Evolutionary conservation across 2,888 invertebrate genomes (phyloP), one percentile per base, ranked within the genome.

Genomic region (Agonopterix subpropinquella): DNA sequence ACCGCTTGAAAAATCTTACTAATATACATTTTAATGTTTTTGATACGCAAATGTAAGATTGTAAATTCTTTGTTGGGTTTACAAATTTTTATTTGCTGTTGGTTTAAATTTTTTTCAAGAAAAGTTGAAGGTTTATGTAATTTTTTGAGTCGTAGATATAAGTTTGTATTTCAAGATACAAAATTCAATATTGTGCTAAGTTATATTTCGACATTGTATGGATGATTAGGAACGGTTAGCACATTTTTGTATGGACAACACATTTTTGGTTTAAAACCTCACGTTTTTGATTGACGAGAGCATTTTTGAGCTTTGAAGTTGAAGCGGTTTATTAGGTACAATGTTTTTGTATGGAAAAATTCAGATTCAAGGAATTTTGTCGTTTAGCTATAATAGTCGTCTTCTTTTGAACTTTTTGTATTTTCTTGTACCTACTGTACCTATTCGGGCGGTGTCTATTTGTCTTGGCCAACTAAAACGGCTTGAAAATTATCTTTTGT

Each of bases 241-340:
- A 15, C 35, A 13, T 11, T 47, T 47, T 42, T 35, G 18, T 47
- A 43, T 11, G 47, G 43, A 36, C 13, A 42, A 35, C 7, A 28
- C 28, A 36, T 47, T 11, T 43, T 47, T 47, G 36, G 41, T n/a
- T 42, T 11, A 15, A 35, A 11, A 35, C 11, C 11, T 47, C 36
- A 42, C 42, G 41, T 35, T 42, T 4, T 47, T 46, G 47, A 47
- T 47, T 47, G 47, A 47, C 42, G 41, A 36, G 43, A 36, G 47
- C 47, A 47, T 36, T 47, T 42, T 13, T 39, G 10, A 9, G 5
- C 39, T 39, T 39, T 39, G 9, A 39, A 39, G 9, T n/a, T 39
- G 8, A 39, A n/a, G n/a, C 39, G 39, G 2, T 9, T 10, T 2
- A 9, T 39, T 39, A n/a, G n/a, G n/a, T n/a, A 39, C n/a, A n/a